These are phyloP conservation scores for Ceyx melanurus DNA, from an alignment of 2,113 vertebrate species.

Conservation along the genomic window DNA sequence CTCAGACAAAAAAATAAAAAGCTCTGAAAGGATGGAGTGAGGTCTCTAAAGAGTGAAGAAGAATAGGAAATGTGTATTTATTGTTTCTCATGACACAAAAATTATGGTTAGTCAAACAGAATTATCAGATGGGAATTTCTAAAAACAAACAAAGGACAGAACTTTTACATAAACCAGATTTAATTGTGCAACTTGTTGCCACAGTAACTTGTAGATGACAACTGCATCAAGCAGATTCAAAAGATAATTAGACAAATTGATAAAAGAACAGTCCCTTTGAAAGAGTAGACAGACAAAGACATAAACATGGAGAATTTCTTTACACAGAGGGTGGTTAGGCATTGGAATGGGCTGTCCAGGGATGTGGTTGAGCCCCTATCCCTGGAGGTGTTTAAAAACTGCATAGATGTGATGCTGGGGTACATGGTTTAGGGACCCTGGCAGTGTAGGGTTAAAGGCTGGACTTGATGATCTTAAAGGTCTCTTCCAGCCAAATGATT, in stretches of 20 bases:
- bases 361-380: too few species aligned
- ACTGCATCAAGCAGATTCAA: neutral
- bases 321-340: too few species aligned
- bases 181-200: slow-evolving; percentile 13
- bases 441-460: too few species aligned
- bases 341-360: too few species aligned
- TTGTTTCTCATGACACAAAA: neutral
- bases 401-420: too few species aligned
- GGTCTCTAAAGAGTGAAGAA: neutral
- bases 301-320: neutral
- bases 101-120: neutral
- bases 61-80: neutral
- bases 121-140: neutral
- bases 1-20: neutral
- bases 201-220: neutral
- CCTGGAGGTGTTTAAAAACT: too few species aligned
- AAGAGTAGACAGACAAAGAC: neutral
- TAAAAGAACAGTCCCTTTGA: neutral
- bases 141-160: slow-evolving; percentile 6
- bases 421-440: too few species aligned
- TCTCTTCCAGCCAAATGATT: too few species aligned
- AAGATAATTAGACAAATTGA: neutral
- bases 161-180: neutral
- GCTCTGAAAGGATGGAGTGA: neutral
- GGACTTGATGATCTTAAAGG: too few species aligned